Evolutionary conservation across 2,888 invertebrate genomes (phyloP).

Genomic region (Abrostola tripartita): DNA sequence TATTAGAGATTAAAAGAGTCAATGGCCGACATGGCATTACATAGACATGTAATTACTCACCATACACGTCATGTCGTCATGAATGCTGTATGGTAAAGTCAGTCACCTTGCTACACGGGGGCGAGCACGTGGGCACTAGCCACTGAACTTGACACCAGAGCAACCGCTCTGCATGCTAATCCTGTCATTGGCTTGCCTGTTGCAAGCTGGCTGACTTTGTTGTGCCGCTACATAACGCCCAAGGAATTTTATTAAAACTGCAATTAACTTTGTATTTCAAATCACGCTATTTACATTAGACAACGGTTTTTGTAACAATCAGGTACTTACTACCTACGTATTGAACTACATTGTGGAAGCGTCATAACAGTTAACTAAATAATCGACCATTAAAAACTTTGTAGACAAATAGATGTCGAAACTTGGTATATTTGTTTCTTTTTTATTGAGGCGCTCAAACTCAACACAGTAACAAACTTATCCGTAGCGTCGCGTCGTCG

Average conservation of each 20-base stretch:
- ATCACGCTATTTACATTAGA: slow-evolving; percentile 47
- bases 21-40: slow-evolving; percentile 54
- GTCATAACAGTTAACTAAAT: slow-evolving; percentile 38
- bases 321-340: slow-evolving; percentile 10
- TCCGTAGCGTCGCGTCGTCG: slow-evolving; percentile 16
- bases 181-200: slow-evolving; percentile 59
- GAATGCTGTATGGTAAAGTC: slow-evolving; percentile 74
- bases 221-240: slow-evolving; percentile 25
- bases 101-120: slow-evolving; percentile 79
- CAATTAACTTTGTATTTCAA: slow-evolving; percentile 34
- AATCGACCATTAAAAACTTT: slow-evolving; percentile 53
- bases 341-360: slow-evolving; percentile 32
- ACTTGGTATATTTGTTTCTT: slow-evolving; percentile 30
- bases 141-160: slow-evolving; percentile 82
- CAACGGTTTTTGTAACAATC: slow-evolving; percentile 24
- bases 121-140: slow-evolving; percentile 80
- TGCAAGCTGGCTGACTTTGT: slow-evolving; percentile 43
- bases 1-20: slow-evolving; percentile 50
- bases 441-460: slow-evolving; percentile 38
- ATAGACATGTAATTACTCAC: slow-evolving; percentile 72
- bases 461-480: slow-evolving; percentile 40
- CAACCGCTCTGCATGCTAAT: slow-evolving; percentile 73
- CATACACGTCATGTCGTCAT: slow-evolving; percentile 71
- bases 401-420: slow-evolving; percentile 44
- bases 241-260: slow-evolving; percentile 51